A percentile compares a stretch with the other conserved stretches of the same genome.
These are phyloP conservation scores for Chaetodon trifasciatus DNA, from an alignment of 2,797 vertebrate genomes.

Conservation along the genomic window DNA sequence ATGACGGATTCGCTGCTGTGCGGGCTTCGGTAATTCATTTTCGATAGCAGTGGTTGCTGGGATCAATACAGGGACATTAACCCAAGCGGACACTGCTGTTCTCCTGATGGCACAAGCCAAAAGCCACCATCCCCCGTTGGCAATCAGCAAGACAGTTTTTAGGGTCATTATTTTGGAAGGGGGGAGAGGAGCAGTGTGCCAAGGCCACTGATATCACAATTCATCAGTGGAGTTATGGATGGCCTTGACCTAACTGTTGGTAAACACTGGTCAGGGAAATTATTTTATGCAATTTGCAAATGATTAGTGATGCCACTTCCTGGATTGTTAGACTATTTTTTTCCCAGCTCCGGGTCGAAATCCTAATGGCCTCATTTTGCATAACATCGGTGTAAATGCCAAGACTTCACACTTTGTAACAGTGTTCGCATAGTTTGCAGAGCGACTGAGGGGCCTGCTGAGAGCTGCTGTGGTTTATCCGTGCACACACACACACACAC, in stretches of 20 bases:
- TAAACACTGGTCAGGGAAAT: constrained; percentile 71
- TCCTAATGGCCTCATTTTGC: constrained; percentile 76
- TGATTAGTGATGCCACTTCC: constrained; percentile 74
- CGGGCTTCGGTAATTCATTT: constrained; percentile 87
- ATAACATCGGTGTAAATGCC: constrained; percentile 65
- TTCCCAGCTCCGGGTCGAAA: constrained; percentile 61
- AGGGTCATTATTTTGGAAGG: constrained; percentile 62
- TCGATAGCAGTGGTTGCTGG: constrained; percentile 84
- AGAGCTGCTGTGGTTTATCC: neutral
- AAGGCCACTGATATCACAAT: constrained; percentile 73
- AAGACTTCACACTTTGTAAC: constrained; percentile 38
- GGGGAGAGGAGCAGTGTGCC: constrained; percentile 58
- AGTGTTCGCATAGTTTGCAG: constrained; percentile 39
- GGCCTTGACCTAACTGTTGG: constrained; percentile 61
- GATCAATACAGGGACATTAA: constrained; percentile 86
- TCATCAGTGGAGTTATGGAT: constrained; percentile 71
- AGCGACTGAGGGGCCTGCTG: constrained; percentile 11
- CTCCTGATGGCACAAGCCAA: constrained; percentile 81
- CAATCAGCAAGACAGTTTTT: constrained; percentile 65
- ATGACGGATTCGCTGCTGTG: constrained; percentile 85
- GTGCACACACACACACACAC: neutral
- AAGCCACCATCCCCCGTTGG: constrained; percentile 77
- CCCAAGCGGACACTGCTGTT: constrained; percentile 83
- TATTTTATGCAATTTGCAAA: constrained; percentile 74
- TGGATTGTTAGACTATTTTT: constrained; percentile 54